Percentiles rank a stretch among this genome's conserved stretches.
Conservation (phyloP, 2,113 vertebrate genomes). For the Dendropsophus ebraccatus region DNA sequence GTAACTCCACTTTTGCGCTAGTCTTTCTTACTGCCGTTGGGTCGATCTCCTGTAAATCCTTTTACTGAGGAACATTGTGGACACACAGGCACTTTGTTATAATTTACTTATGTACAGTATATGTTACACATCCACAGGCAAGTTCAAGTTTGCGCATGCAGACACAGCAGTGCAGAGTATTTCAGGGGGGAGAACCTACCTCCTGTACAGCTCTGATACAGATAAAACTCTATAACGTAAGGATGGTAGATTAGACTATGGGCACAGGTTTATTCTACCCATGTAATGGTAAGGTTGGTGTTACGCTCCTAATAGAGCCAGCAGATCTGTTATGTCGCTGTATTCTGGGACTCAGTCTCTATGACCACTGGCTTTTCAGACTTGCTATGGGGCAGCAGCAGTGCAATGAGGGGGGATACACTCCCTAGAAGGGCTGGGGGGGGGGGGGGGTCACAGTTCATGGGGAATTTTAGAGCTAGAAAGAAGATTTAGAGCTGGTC, state of each 20-base stretch:
- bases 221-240: background rate
- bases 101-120: conserved; percentile 59
- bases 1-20: too few species aligned
- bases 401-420: background rate
- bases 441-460: conserved; percentile 12
- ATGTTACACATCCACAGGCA: conserved; percentile 58
- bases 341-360: background rate
- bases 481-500: conserved; percentile 38
- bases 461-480: conserved; percentile 22
- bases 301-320: background rate
- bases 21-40: too few species aligned
- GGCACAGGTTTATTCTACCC: background rate
- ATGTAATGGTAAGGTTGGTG: background rate
- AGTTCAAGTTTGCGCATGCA: conserved; percentile 26
- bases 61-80: background rate
- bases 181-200: background rate
- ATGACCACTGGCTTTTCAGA: background rate
- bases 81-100: conserved; percentile 23
- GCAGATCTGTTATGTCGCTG: background rate
- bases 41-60: too few species aligned
- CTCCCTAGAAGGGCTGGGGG: background rate
- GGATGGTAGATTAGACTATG: background rate
- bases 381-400: conserved; percentile 9
- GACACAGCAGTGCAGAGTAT: conserved; percentile 41
- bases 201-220: background rate